phyloP scores from a whole-genome alignment of 2,113 vertebrate species.

The Hiodon tergisus region DNA sequence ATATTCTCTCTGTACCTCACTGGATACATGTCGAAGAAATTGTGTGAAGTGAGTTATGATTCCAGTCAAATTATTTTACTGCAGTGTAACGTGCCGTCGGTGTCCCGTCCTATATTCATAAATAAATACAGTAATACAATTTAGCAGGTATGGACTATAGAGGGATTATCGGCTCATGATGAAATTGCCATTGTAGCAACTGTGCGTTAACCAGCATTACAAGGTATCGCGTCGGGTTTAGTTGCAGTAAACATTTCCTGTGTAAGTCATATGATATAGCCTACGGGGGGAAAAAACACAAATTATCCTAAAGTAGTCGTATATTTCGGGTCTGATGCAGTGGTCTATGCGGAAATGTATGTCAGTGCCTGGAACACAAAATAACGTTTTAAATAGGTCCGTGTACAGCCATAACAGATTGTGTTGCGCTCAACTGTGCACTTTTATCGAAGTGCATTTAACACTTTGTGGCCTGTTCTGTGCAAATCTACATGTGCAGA shows the following conservation, averaged over 20 bases:
- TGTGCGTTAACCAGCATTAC: not conserved
- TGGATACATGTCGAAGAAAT: too few species aligned
- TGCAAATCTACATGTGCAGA: slow-evolving; percentile 37
- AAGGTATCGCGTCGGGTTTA: not conserved
- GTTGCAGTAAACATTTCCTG: slow-evolving; percentile 16
- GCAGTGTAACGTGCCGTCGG: not conserved
- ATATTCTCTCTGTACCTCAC: too few species aligned
- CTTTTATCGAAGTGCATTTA: slow-evolving; percentile 53
- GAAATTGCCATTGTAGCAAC: not conserved
- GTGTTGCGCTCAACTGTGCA: slow-evolving; percentile 32
- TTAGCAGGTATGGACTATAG: not conserved
- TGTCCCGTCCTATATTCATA: not conserved
- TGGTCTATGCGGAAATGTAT: slow-evolving; percentile 27
- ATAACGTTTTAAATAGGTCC: not conserved
- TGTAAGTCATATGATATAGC: slow-evolving; percentile 21
- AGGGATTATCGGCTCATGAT: too few species aligned
- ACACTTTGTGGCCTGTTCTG: slow-evolving; percentile 69
- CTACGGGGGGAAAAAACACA: not conserved
- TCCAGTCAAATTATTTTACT: too few species aligned
- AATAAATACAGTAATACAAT: not conserved
- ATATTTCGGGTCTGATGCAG: not conserved
- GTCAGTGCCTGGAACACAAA: not conserved
- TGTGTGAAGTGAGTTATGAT: too few species aligned
- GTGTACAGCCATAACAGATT: not conserved
- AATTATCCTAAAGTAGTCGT: not conserved